Evolutionary conservation across 2,797 vertebrate species (phyloP), one percentile per base, ranked within the genome.

Genomic region (Tenualosa ilisha): DNA sequence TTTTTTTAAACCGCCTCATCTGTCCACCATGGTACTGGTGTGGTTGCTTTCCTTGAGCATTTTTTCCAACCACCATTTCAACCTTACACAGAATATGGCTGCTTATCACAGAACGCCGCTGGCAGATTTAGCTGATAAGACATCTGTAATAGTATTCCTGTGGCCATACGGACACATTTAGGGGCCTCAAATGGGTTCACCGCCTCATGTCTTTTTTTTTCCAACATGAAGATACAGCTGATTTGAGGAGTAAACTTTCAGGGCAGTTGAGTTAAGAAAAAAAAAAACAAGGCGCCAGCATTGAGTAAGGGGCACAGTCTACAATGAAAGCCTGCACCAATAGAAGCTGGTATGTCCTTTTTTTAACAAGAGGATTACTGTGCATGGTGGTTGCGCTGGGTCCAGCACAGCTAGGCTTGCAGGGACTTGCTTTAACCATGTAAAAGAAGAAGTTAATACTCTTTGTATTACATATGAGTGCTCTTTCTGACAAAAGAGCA

Each of bases 291-390:
- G 86, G 84, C 81, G 61, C 81, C 82, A 85, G 49, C 26, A 81
- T 49, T 87, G 83, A 85, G 82, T 68, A 63, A n/a, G 61, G 43
- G 40, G 17, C 37, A 43, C 20, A 79, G 85, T 92, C 87, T 91
- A 91, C 85, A 7, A 92, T 91, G 91, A 84, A 65, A 85, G 87
- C 72, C 3, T 89, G 87, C 85, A 84, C 86, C 86, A 37, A 91
- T 83, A 84, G 87, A 90, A 61, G 65, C 75, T 82, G 81, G 24
- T 43, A 63, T 63, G 72, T 84, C 43, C n/a, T 43, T 84, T 79
- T 79, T 46, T 85, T 86, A 83, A 81, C 84, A 82, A 85, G 85
- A 83, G 46, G 31, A 87, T 86, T 83, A 84, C 54, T 87, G 56
- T 54, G 81, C 84, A 85, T 59, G 83, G 87, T 79, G 81, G 65